Percentiles rank a stretch among this genome's conserved stretches.
Conservation (phyloP, 2,888 invertebrate species). For the Crematogaster levior region DNA sequence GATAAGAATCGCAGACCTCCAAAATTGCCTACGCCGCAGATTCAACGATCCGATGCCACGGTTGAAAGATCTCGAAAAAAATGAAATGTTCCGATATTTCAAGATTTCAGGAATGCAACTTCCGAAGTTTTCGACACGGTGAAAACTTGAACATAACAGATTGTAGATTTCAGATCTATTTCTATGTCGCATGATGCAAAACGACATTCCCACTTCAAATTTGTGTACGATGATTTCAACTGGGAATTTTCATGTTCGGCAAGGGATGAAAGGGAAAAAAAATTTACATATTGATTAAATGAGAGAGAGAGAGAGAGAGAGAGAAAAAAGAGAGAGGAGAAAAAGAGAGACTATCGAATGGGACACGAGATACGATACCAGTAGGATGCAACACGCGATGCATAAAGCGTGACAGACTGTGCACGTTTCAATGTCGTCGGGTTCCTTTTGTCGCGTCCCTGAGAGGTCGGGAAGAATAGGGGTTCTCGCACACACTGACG, state of each 20-base stretch:
- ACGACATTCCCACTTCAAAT: not conserved
- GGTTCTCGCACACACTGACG: constrained; percentile 62
- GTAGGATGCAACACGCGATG: not conserved
- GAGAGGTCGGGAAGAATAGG: constrained; percentile 60
- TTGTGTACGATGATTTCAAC: not conserved
- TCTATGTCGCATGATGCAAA: not conserved
- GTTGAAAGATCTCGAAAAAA: not conserved
- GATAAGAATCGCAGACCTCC: not conserved
- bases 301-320: no score
- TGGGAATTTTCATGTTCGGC: no score
- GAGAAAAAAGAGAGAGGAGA: no score
- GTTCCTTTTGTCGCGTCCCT: constrained; percentile 48
- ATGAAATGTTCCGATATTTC: not conserved
- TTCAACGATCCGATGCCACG: not conserved
- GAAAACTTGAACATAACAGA: not conserved
- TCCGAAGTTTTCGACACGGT: not conserved
- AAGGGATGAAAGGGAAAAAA: not conserved
- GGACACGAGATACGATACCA: not conserved
- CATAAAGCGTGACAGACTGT: constrained; percentile 1
- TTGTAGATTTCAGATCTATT: not conserved
- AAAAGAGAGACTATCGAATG: not conserved
- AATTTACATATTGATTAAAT: no score
- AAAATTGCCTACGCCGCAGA: not conserved
- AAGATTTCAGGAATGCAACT: not conserved
- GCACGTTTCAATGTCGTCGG: constrained; percentile 54